Conservation (phyloP, 2,113 vertebrate species). For the Pheucticus melanocephalus region DNA sequence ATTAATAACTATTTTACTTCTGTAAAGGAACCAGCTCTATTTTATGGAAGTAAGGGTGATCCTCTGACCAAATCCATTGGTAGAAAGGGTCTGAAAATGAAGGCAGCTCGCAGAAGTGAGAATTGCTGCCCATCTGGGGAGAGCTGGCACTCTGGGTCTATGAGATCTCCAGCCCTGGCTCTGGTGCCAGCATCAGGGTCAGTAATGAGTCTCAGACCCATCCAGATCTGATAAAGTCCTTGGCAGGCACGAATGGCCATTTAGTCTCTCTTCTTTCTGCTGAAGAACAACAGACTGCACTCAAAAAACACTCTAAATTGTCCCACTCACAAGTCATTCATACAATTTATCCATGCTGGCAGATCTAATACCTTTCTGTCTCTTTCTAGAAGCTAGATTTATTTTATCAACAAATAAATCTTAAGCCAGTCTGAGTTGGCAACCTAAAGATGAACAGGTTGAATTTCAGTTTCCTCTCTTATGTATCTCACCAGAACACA, state of each 20-base stretch:
- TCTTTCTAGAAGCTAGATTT: background rate
- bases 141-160: background rate
- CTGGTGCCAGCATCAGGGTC: background rate
- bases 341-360: background rate
- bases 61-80: background rate
- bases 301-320: background rate
- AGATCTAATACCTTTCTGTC: background rate
- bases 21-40: background rate
- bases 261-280: background rate
- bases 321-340: background rate
- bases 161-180: background rate
- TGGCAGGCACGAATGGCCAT: background rate
- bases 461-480: background rate
- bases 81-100: background rate
- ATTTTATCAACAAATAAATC: background rate
- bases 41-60: background rate
- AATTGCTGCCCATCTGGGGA: background rate
- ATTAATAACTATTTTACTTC: background rate
- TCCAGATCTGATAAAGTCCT: background rate
- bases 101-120: background rate
- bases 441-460: background rate
- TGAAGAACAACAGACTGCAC: background rate
- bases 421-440: background rate
- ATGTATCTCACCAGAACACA: background rate
- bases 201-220: background rate